Conservation (phyloP, 2,113 vertebrate species). For the Aramus guarauna region DNA sequence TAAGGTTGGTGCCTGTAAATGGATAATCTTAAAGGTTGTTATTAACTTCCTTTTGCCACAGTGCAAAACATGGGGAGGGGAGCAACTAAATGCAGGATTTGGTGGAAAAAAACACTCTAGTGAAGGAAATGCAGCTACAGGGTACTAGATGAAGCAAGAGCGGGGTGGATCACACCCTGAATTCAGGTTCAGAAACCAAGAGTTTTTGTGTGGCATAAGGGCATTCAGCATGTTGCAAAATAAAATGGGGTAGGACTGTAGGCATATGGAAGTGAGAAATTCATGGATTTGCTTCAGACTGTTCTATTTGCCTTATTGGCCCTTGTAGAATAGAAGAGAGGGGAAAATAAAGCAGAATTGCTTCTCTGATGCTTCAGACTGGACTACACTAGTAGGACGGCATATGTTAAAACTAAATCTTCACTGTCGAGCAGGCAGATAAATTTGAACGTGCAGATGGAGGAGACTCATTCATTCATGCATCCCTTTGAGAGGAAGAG, state of each 20-base stretch:
- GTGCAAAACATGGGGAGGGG: fast-evolving
- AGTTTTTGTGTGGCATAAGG: background rate
- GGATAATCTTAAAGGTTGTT: background rate
- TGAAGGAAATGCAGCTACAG: background rate
- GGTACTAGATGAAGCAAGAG: background rate
- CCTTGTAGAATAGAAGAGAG: background rate
- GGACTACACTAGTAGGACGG: fast-evolving
- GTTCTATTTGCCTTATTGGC: background rate
- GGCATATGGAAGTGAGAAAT: background rate
- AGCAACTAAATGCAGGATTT: background rate
- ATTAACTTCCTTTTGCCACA: background rate
- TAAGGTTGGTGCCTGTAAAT: background rate
- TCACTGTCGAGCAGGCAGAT: background rate
- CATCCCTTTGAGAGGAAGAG: background rate
- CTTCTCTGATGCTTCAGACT: background rate
- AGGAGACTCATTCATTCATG: background rate
- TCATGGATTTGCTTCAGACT: background rate
- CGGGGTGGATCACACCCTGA: background rate
- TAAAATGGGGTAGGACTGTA: background rate
- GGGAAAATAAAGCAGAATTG: background rate
- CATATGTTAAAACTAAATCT: too few relatives aligned
- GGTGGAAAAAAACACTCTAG: background rate
- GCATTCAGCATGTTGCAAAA: background rate
- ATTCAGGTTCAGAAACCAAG: fast-evolving
- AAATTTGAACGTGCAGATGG: background rate